Percentiles rank a stretch among this genome's conserved stretches.
phyloP scores from a whole-genome alignment of 2,888 invertebrate genomes.

The Andrena minutula region DNA sequence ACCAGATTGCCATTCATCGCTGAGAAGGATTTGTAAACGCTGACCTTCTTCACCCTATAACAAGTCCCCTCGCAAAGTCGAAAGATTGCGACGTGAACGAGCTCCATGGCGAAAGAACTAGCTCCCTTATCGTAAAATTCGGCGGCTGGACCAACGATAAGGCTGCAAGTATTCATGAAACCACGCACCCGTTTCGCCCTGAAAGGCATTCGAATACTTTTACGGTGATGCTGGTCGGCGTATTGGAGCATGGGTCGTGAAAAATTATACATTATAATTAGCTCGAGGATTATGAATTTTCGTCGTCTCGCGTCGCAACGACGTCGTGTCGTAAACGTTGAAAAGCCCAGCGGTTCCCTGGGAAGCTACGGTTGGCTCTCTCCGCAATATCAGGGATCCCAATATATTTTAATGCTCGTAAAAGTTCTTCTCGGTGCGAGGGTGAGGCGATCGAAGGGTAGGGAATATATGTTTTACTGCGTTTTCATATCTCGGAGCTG shows the following conservation, averaged over 20 bases:
- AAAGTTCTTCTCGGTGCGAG: not conserved
- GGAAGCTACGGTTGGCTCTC: not conserved
- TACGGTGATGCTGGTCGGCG: not conserved
- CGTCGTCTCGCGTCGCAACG: too few species aligned
- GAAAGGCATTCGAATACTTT: slow-evolving; percentile 10
- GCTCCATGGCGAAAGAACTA: not conserved
- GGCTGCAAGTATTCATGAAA: slow-evolving; percentile 3
- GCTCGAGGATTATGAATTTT: not conserved
- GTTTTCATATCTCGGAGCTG: not conserved
- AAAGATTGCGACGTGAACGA: slow-evolving; percentile 3
- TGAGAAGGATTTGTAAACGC: too few species aligned
- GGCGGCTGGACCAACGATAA: slow-evolving; percentile 12
- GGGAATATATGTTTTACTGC: not conserved
- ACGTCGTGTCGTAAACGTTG: not conserved
- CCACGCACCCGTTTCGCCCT: not conserved
- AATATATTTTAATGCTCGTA: not conserved
- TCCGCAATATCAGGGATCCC: not conserved
- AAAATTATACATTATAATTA: not conserved
- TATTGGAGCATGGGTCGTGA: not conserved
- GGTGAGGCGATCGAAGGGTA: not conserved
- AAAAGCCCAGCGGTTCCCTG: not conserved
- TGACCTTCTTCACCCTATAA: not conserved
- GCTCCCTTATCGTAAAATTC: slow-evolving; percentile 23
- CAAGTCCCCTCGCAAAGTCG: not conserved
- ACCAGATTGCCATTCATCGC: not conserved